phyloP scores from a whole-genome alignment of 2,888 invertebrate species.

The Tuta absoluta region DNA sequence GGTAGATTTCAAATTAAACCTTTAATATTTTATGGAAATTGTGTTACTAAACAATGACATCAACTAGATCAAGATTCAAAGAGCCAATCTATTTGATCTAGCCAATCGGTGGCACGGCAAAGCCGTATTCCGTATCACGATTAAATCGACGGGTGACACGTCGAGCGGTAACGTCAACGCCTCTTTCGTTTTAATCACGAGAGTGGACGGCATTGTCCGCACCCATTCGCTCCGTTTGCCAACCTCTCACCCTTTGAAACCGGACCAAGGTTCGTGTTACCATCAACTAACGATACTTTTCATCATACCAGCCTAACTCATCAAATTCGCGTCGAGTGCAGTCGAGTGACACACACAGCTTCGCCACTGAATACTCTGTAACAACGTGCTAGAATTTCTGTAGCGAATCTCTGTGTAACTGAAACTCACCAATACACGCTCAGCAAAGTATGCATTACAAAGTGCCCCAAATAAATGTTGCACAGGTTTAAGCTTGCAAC shows the following conservation, averaged over 20 bases:
- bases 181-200: slow-evolving; percentile 78
- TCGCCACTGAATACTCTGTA: slow-evolving; percentile 1
- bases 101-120: slow-evolving; percentile 9
- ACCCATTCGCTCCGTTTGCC: slow-evolving; percentile 66
- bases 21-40: background rate
- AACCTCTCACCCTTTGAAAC: slow-evolving; percentile 76
- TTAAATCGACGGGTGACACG: slow-evolving; percentile 59
- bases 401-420: background rate
- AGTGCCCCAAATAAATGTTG: slow-evolving; percentile 20
- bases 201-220: slow-evolving; percentile 75
- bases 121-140: slow-evolving; percentile 30
- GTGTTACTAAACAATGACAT: background rate
- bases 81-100: slow-evolving; percentile 6
- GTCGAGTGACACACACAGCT: slow-evolving; percentile 34
- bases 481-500: slow-evolving; percentile 18
- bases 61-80: slow-evolving; percentile 8
- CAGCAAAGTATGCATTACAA: slow-evolving; percentile 15
- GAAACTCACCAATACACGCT: slow-evolving; percentile 11
- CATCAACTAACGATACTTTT: slow-evolving; percentile 63
- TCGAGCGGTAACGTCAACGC: slow-evolving; percentile 73
- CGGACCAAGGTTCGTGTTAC: slow-evolving; percentile 60
- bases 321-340: slow-evolving; percentile 50
- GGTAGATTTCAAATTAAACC: too few species aligned
- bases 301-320: slow-evolving; percentile 54
- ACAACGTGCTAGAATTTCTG: slow-evolving; percentile 9